Evolutionary conservation across 1,140 invertebrate genomes (phyloP), one percentile per base, ranked within the genome.

Genomic region (Pararge aegeria): DNA sequence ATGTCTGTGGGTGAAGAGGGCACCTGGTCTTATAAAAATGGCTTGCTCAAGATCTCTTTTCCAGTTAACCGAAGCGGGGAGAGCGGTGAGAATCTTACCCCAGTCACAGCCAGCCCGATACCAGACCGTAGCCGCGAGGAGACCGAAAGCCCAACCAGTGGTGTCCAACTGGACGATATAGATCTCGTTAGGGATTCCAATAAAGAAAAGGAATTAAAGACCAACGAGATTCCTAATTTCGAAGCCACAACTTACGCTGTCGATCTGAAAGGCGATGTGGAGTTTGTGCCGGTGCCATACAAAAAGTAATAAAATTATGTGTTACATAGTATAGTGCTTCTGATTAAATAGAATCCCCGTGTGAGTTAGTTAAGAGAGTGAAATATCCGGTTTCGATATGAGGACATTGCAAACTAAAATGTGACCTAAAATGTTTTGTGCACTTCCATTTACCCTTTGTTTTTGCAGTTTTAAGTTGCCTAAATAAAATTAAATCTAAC

Each of bases 181-280:
- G 69, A 54, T 24, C 44, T 9, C 15, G 50, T 40, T 2, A 56
- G 63, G 51, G 66, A 64, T 38, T 21, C 54, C 12, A 53, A 30
- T 51, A 24, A 27, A 20, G 10, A 9, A 9, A 63, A 65, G n/a
- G 55, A 61, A 37, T 16, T 66, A 24, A 24, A 30, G 13, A 64
- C 49, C 6, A 73, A 73, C 38, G 62, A 66, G 34, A 61, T 73
- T 16, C 57, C 57, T 1, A 40, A 15, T 7, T 56, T 70, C 13
- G 70, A 70, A 55, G 70, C 67, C 1, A 70, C 70, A 0, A 73
- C 64, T 2, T 70, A 73, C 50, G 59, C 70, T 4, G 67, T 70
- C 12, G 64, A 67, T 34, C 20, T 70, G 24, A 69, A 68, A 18
- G 58, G 63, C 12, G 66, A 69, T 18, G 44, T 62, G 2, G 65